Evolutionary conservation across 2,888 invertebrate species (phyloP), one percentile per base, ranked within the genome.

Genomic region (Girardia tigrina): DNA sequence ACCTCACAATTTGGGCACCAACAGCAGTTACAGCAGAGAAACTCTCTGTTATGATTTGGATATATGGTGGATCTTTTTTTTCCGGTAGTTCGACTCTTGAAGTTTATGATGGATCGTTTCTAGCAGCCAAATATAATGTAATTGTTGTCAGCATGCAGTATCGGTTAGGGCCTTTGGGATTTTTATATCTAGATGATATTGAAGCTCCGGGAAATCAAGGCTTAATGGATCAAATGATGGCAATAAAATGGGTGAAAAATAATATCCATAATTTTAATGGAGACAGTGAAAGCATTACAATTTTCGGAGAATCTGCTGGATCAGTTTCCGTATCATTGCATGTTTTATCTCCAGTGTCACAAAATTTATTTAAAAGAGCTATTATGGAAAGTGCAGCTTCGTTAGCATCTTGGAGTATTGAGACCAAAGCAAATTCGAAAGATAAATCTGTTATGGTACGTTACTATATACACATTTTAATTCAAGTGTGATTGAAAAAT

Each of bases 51-150:
- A 76, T 76, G 76, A 73, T 76, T 4, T 94, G 94, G 93, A 91
- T 93, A 80, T 92, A 92, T 83, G 93, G 94, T 0, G 94, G 94
- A 4, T 92, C 92, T 26, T 94, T 91, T 84, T 91, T 91, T 90
- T 90, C 90, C 80, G 78, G 78, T 14, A 73, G 72, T 14, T 42
- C 77, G 12, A 69, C n/a, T 14, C 69, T 78, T 14, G 73, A 42
- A 29, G 71, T 75, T 14, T 78, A 78, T 42, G 73, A 76, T 27
- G 77, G 77, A 29, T 28, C 28, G 14, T 29, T 28, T 14, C 29
- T 78, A 42, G 71, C 77, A 26, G 72, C 77, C 12, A 26, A 71
- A 29, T 28, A 78, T 12, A 71, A 79, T 26, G 78, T 79, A 8
- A 75, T 79, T 1, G 72, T 77, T 27, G 76, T 78, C 1, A 77